phyloP scores from a whole-genome alignment of 2,888 invertebrate genomes.

The Lumbricus terrestris region DNA sequence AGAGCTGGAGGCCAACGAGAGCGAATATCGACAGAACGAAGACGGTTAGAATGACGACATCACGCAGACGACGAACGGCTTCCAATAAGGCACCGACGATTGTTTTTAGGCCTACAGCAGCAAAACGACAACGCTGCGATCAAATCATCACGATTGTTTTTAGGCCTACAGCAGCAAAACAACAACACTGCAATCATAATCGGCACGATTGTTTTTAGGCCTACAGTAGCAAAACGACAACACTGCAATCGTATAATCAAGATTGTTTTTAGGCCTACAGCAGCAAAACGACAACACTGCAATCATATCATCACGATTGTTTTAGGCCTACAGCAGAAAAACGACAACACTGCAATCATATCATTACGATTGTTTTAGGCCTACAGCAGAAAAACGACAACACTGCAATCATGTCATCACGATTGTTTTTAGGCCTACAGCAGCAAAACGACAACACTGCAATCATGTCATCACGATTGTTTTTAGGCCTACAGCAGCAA shows the following conservation, averaged over 20 bases:
- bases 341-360: not conserved
- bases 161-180: constrained; percentile 70
- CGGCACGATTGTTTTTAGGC: no score
- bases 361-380: no score
- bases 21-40: constrained; percentile 98
- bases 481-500: no score
- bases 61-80: constrained; percentile 96
- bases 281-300: not conserved
- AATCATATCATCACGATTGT: no score
- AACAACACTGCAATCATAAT: not conserved
- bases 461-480: no score
- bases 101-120: constrained; percentile 84
- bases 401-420: no score
- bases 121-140: not conserved
- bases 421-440: no score
- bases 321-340: constrained; percentile 73
- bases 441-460: no score
- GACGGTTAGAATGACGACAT: constrained; percentile 98
- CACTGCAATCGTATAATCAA: not conserved
- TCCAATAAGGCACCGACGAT: constrained; percentile 99
- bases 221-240: constrained; percentile 61
- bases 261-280: constrained; percentile 89
- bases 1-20: constrained; percentile 95
- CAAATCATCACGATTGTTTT: no score
- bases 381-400: constrained; percentile 61